Conservation (phyloP, 2,797 vertebrate species). For the Microctenopoma steveboyesi region DNA sequence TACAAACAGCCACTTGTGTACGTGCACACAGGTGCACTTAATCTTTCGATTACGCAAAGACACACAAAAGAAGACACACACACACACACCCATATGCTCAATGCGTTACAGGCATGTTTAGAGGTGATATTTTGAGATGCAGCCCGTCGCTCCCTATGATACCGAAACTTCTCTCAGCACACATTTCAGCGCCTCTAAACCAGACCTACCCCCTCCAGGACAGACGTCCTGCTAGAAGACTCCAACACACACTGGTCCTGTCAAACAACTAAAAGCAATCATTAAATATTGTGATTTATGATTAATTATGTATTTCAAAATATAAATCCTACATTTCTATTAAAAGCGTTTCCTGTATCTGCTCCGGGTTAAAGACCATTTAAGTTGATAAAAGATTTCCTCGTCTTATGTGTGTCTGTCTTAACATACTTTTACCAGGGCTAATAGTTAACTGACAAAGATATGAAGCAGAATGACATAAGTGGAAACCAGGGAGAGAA, state of each 20-base stretch:
- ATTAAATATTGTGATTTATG: conserved; percentile 11
- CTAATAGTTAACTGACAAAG: conserved; percentile 66
- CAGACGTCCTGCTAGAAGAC: conserved; percentile 21
- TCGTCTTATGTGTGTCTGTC: conserved; percentile 19
- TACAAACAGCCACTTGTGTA: conserved; percentile 5
- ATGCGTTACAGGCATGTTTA: conserved; percentile 53
- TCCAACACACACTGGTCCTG: background rate
- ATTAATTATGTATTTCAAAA: background rate
- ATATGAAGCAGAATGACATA: conserved; percentile 68
- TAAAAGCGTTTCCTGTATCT: conserved; percentile 18
- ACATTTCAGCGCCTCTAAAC: conserved; percentile 50
- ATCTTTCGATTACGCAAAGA: conserved; percentile 43
- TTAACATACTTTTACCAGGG: conserved; percentile 40
- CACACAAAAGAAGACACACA: conserved; percentile 15
- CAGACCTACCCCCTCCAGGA: conserved; percentile 25
- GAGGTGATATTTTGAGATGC: conserved; percentile 67
- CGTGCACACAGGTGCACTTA: conserved; percentile 40
- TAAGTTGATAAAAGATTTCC: conserved; percentile 45
- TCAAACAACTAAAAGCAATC: background rate
- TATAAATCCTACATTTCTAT: conserved; percentile 13
- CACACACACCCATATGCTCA: conserved; percentile 28
- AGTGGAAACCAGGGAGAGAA: conserved; percentile 65
- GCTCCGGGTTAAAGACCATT: conserved; percentile 30
- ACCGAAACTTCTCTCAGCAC: conserved; percentile 51
- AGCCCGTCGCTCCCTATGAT: conserved; percentile 31